A percentile compares a stretch with the other conserved stretches of the same genome.
Conservation (phyloP, 2,888 invertebrate genomes). For the Alloplasta piceator region DNA sequence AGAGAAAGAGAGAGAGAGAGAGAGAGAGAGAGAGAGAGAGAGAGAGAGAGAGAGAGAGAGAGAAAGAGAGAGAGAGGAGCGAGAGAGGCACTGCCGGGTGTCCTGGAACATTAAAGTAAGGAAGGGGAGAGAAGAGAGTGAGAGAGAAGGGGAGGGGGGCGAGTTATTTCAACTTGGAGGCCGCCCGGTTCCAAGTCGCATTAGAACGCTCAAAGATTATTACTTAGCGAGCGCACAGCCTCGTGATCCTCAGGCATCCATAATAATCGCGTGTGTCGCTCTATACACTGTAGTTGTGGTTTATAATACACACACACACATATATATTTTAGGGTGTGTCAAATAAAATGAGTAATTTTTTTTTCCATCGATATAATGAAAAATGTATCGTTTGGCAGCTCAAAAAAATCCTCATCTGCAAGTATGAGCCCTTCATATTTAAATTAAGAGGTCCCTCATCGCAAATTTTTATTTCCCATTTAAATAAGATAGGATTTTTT, state of each 20-base stretch:
- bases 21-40: conserved; percentile 33
- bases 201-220: conserved; percentile 82
- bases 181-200: conserved; percentile 81
- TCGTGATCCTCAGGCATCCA: conserved; percentile 81
- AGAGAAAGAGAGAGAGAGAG: conserved; percentile 10
- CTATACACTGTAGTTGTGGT: conserved; percentile 33
- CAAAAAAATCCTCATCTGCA: background rate
- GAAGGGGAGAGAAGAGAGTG: conserved; percentile 60
- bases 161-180: conserved; percentile 79
- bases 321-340: too few species aligned
- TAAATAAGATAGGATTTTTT: too few species aligned
- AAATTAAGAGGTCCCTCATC: too few species aligned
- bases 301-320: conserved; percentile 13
- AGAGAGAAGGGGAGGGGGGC: conserved; percentile 62
- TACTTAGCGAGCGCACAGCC: conserved; percentile 77
- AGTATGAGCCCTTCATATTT: too few species aligned
- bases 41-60: conserved; percentile 32
- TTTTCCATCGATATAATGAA: too few species aligned
- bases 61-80: conserved; percentile 33
- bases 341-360: too few species aligned
- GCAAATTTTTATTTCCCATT: too few species aligned
- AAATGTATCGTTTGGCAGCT: too few species aligned
- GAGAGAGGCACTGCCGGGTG: conserved; percentile 61
- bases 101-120: conserved; percentile 58
- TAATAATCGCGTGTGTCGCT: conserved; percentile 75